phyloP scores from a whole-genome alignment of 2,888 invertebrate species.

The Molorchus minor region DNA sequence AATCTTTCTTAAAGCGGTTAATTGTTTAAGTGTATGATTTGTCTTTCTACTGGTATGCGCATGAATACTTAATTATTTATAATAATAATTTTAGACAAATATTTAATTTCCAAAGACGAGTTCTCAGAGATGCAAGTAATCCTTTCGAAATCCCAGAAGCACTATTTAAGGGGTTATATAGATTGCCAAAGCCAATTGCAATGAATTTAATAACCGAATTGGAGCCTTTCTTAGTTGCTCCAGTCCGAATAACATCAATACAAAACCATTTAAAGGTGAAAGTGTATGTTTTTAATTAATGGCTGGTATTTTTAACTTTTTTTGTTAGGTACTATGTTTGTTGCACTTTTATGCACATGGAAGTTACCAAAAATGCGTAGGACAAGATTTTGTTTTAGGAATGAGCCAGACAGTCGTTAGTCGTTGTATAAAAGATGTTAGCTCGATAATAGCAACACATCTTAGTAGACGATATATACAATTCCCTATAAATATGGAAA shows the following conservation, averaged over 20 bases:
- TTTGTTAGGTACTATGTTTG: not conserved
- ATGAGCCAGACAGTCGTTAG: constrained; percentile 1
- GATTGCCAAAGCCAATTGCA: not conserved
- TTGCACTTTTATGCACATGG: constrained; percentile 7
- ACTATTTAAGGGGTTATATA: not conserved
- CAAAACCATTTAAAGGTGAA: too few species aligned
- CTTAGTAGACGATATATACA: constrained; percentile 1
- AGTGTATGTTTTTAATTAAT: too few species aligned
- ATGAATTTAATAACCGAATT: not conserved
- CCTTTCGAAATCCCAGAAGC: not conserved
- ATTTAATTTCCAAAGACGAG: not conserved
- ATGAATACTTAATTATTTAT: not conserved
- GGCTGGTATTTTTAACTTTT: too few species aligned
- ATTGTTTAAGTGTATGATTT: too few species aligned
- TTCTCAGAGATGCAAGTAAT: not conserved
- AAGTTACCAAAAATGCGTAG: constrained; percentile 9
- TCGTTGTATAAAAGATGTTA: not conserved
- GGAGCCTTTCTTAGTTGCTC: too few species aligned
- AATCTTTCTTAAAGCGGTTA: too few species aligned
- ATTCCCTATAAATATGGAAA: not conserved
- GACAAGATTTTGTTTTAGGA: not conserved
- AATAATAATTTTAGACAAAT: not conserved
- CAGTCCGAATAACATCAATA: too few species aligned
- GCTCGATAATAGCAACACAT: not conserved
- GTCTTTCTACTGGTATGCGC: not conserved